phyloP scores from a whole-genome alignment of 2,888 invertebrate genomes.

The Eristalis tenax region DNA sequence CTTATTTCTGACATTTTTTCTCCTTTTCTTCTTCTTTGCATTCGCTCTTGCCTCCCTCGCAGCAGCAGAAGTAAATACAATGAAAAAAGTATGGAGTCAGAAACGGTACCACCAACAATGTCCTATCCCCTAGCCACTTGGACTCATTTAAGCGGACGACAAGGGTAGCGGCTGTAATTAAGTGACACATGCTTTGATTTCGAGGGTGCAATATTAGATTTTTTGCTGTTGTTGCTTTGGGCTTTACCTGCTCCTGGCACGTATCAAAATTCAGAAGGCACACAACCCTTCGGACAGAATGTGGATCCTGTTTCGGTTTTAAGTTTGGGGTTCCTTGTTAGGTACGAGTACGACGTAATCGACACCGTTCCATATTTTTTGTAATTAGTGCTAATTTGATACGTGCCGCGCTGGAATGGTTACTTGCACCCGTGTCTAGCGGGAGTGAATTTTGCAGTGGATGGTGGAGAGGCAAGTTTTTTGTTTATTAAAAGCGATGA shows the following conservation, averaged over 20 bases:
- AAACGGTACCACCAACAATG: conserved; percentile 24
- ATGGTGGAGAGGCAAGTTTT: background rate
- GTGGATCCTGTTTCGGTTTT: conserved; percentile 49
- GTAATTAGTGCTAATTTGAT: conserved; percentile 49
- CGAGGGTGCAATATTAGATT: conserved; percentile 48
- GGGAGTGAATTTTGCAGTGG: background rate
- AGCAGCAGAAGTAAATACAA: background rate
- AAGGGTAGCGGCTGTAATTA: conserved; percentile 59
- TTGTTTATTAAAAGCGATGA: conserved; percentile 1
- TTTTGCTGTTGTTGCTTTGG: conserved; percentile 29
- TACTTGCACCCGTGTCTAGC: background rate
- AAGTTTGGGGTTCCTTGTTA: background rate
- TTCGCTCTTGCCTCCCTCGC: background rate
- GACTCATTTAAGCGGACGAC: conserved; percentile 49
- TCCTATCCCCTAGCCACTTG: conserved; percentile 39
- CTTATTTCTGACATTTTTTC: conserved; percentile 21
- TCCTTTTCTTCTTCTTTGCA: background rate
- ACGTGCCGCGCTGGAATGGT: conserved; percentile 43
- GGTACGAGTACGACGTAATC: conserved; percentile 32
- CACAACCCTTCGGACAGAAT: conserved; percentile 37
- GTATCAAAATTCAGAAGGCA: conserved; percentile 64
- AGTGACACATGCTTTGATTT: conserved; percentile 70
- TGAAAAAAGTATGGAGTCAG: conserved; percentile 13
- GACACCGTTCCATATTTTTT: conserved; percentile 33
- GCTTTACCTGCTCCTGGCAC: conserved; percentile 66